Percentiles rank a stretch among this genome's conserved stretches.
These are phyloP conservation scores for Gambelia wislizenii DNA, from an alignment of 2,797 vertebrate species.

Conservation along the genomic window DNA sequence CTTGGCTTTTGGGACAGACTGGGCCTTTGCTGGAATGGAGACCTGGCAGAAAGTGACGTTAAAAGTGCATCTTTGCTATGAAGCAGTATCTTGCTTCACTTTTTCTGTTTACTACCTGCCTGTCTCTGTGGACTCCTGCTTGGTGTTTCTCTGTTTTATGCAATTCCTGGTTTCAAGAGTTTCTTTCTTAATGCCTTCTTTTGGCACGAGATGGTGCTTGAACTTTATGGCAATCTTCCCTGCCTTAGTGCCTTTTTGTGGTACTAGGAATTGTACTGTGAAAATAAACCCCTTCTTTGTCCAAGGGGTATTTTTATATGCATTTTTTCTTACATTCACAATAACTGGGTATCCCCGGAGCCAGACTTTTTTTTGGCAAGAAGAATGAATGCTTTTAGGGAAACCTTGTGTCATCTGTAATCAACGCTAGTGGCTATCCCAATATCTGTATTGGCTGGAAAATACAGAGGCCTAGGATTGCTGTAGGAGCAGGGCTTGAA, in stretches of 20 bases:
- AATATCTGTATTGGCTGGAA: background rate
- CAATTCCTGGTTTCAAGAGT: background rate
- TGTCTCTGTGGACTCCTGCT: background rate
- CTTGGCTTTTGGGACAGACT: background rate
- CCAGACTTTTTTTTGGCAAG: slow-evolving; percentile 21
- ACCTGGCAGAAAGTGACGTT: background rate
- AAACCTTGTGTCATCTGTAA: slow-evolving; percentile 14
- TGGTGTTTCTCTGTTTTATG: background rate
- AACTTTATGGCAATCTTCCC: background rate
- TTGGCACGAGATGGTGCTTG: slow-evolving; percentile 17
- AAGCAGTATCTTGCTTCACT: background rate
- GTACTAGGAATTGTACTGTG: slow-evolving; percentile 69
- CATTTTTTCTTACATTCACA: background rate
- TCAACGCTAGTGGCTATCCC: background rate
- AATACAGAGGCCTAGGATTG: background rate
- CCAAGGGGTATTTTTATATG: slow-evolving; percentile 53
- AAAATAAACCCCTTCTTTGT: slow-evolving; percentile 55
- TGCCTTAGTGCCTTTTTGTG: slow-evolving; percentile 40
- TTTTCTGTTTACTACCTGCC: background rate
- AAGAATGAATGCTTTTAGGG: slow-evolving; percentile 8
- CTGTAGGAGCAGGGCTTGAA: slow-evolving; percentile 10
- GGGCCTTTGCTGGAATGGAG: background rate
- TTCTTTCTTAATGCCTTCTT: background rate
- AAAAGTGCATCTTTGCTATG: background rate
- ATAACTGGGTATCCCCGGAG: background rate